These are phyloP conservation scores for Helicoverpa assulta DNA, from an alignment of 2,888 invertebrate genomes.

Conservation along the genomic window DNA sequence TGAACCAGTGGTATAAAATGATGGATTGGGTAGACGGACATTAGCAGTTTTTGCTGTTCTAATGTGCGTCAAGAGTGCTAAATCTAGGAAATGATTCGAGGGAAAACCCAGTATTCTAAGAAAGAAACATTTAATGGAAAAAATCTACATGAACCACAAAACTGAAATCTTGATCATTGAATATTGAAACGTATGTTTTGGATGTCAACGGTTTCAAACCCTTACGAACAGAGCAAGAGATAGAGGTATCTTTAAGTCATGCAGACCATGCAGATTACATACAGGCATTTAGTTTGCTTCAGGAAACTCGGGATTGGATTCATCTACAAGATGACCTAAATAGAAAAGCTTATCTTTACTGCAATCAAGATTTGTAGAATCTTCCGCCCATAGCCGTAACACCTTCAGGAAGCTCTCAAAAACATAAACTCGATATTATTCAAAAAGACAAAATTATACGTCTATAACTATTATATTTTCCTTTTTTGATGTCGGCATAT, in stretches of 20 bases:
- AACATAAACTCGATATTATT: slow-evolving; percentile 10
- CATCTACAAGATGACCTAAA: background rate
- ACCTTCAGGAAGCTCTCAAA: slow-evolving; percentile 14
- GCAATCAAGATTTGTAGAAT: background rate
- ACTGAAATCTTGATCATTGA: background rate
- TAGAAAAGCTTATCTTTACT: background rate
- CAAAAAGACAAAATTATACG: slow-evolving; percentile 29
- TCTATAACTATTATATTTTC: slow-evolving; percentile 27
- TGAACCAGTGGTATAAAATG: slow-evolving; percentile 28
- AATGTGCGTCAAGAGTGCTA: background rate
- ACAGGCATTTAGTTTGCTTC: too few species aligned
- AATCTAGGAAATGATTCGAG: too few species aligned
- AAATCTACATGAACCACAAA: background rate
- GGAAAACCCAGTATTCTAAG: too few species aligned
- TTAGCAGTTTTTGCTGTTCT: slow-evolving; percentile 24
- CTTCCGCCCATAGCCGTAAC: background rate
- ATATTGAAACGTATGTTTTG: background rate
- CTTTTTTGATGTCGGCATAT: slow-evolving; percentile 5
- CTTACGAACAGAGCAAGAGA: too few species aligned
- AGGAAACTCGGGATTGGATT: too few species aligned
- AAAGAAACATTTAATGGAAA: too few species aligned
- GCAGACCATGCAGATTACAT: too few species aligned
- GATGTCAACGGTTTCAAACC: background rate
- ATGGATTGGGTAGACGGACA: slow-evolving; percentile 21
- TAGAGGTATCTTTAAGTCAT: too few species aligned